Conservation (phyloP, 1,140 invertebrate species). For the Stegodyphus dumicola region DNA sequence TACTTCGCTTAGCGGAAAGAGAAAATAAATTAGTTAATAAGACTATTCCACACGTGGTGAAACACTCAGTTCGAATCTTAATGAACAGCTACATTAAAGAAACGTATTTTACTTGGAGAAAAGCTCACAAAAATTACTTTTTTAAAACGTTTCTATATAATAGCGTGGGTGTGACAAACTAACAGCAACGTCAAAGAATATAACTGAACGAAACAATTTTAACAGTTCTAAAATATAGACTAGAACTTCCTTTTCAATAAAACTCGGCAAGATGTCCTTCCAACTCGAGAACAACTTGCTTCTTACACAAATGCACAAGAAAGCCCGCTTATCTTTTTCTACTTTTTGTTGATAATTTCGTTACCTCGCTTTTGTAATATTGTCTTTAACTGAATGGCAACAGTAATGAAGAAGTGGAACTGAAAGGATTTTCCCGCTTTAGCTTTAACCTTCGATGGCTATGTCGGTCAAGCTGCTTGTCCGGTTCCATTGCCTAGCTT, state of each 20-base stretch:
- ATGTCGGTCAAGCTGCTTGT: slow-evolving; percentile 16
- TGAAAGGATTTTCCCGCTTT: slow-evolving; percentile 26
- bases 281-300: background rate
- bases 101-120: too few species aligned
- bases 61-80: too few species aligned
- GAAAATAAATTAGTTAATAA: too few species aligned
- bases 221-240: too few species aligned
- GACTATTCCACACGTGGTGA: too few species aligned
- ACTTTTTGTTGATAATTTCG: slow-evolving; percentile 28
- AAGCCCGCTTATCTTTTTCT: background rate
- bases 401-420: slow-evolving; percentile 10
- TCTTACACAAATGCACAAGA: background rate
- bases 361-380: slow-evolving; percentile 22
- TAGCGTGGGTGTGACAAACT: too few species aligned
- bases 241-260: slow-evolving; percentile 19
- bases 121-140: too few species aligned
- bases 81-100: too few species aligned
- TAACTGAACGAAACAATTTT: too few species aligned
- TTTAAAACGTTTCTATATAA: too few species aligned
- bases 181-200: too few species aligned
- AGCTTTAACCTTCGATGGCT: slow-evolving; percentile 20
- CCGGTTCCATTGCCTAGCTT: background rate
- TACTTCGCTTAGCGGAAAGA: too few species aligned
- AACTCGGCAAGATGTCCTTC: slow-evolving; percentile 25
- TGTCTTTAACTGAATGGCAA: slow-evolving; percentile 3